Conservation (phyloP, 2,888 invertebrate species). For the Herminia tarsipennalis region DNA sequence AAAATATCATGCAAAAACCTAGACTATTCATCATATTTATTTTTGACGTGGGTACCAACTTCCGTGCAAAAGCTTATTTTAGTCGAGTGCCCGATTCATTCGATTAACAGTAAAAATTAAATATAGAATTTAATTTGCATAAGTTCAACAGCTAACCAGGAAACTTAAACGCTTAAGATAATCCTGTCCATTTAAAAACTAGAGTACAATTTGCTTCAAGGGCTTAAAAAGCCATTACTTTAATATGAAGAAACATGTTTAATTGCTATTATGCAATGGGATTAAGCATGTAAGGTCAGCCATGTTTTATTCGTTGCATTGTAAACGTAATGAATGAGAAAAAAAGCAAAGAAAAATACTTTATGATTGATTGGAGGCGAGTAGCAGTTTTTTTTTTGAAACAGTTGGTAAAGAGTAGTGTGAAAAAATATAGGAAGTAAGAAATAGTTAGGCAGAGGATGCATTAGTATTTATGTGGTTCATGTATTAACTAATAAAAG, state of each 20-base stretch:
- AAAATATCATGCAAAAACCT: no score
- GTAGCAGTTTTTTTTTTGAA: constrained; percentile 26
- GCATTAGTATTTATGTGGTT: no score
- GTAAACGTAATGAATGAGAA: constrained; percentile 26
- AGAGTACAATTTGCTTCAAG: neutral
- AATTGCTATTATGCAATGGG: constrained; percentile 48
- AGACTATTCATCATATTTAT: no score
- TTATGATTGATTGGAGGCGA: constrained; percentile 48
- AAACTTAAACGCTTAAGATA: neutral
- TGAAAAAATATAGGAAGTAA: neutral
- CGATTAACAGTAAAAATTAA: no score
- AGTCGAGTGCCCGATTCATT: no score
- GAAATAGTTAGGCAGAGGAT: no score
- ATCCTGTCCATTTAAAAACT: neutral
- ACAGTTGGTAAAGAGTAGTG: constrained; percentile 17
- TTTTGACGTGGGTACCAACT: no score
- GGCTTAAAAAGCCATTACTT: constrained; percentile 10
- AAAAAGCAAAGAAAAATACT: constrained; percentile 38
- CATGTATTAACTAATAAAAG: no score
- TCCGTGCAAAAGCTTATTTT: no score
- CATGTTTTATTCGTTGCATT: constrained; percentile 43
- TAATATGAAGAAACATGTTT: constrained; percentile 41
- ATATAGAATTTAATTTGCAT: no score
- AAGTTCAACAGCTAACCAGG: neutral
- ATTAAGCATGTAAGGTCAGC: constrained; percentile 58